Evolutionary conservation across 1,140 invertebrate genomes (phyloP), one percentile per base, ranked within the genome.

Genomic region (Holotrichia oblita): DNA sequence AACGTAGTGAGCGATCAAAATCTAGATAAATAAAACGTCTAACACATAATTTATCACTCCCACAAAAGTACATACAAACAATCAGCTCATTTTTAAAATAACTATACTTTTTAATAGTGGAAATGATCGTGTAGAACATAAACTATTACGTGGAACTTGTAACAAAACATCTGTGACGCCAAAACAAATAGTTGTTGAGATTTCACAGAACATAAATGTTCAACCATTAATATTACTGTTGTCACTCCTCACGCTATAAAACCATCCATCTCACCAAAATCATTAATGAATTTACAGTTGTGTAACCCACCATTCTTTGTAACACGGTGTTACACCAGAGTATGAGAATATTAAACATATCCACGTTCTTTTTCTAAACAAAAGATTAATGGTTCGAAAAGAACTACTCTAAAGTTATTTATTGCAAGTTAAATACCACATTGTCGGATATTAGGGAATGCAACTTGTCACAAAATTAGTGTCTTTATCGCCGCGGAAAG

Each of bases 221-320:
- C 27, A 69, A 69, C 61, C 61, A 69, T 69, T 69, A 69, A 69
- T 69, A 69, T 69, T 69, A 27, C 27, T 69, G 61, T 69, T 69
- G 61, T 69, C 61, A 69, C 61, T 69, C 22, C 22, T 69, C 27
- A 69, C 61, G 61, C 27, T 69, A 69, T 69, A 69, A 69, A 24
- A 34, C 61, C 61, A 69, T 69, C 27, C 61, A 27, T 69, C 61
- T 69, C 61, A 24, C 27, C 27, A 20, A 69, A 69, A 69, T 69
- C 61, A 69, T 69, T 69, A 69, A 69, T 34, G 27, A 69, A 69
- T 69, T 69, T 69, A 69, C 61, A 20, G 61, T 69, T 69, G 12
- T 34, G 61, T 27, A 69, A 69, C 27, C 20, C 61, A 24, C 61
- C 12, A 34, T 69, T 69, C 61, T 69, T 69, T 34, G 20, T 14